These are phyloP conservation scores for Phaethon lepturus DNA, from an alignment of 2,113 vertebrate species.

Conservation along the genomic window DNA sequence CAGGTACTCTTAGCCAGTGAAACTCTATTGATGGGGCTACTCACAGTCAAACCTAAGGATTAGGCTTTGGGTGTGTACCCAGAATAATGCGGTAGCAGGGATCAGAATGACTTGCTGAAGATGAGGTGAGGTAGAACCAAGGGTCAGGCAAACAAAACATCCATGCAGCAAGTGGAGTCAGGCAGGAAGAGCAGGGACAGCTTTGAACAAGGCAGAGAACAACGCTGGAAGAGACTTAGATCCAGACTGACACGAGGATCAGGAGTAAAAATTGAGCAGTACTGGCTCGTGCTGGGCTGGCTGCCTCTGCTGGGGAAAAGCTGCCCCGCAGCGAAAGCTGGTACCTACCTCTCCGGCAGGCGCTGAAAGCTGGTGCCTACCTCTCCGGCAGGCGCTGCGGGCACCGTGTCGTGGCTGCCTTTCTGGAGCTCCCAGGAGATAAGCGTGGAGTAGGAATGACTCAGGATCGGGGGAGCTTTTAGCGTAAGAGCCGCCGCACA, in stretches of 20 bases:
- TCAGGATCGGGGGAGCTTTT: background rate
- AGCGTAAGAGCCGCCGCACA: background rate
- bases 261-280: background rate
- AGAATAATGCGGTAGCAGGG: background rate
- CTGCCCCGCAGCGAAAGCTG: background rate
- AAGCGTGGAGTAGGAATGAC: background rate
- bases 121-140: background rate
- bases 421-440: background rate
- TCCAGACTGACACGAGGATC: background rate
- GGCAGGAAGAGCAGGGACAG: background rate
- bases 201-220: background rate
- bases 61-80: background rate
- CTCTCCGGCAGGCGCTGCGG: fast-evolving
- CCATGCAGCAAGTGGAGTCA: background rate
- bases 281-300: background rate
- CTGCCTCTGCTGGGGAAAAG: background rate
- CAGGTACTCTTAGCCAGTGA: background rate
- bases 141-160: background rate
- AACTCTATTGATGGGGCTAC: background rate
- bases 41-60: background rate
- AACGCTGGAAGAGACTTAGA: background rate
- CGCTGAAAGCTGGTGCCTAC: background rate
- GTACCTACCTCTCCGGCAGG: background rate
- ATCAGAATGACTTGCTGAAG: background rate
- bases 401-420: background rate